Conservation (phyloP, 2,113 vertebrate genomes). For the Chaetodon trifascialis region DNA sequence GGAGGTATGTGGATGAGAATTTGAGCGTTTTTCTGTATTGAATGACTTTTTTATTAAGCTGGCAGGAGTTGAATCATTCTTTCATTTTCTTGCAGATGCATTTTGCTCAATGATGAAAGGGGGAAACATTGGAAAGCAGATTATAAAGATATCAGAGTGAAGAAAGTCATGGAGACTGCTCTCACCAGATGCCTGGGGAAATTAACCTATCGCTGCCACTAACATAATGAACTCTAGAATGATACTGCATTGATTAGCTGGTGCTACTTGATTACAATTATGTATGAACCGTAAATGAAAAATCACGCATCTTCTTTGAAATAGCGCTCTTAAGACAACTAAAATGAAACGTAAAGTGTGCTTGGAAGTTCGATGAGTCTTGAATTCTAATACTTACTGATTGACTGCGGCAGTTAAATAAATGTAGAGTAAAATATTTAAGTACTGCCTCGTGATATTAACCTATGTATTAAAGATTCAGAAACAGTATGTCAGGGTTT, state of each 20-base stretch:
- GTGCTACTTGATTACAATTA: not conserved
- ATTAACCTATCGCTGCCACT: slow-evolving; percentile 14
- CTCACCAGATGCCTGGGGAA: slow-evolving; percentile 15
- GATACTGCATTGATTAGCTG: not conserved
- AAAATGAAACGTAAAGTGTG: not conserved
- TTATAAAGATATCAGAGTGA: slow-evolving; percentile 89
- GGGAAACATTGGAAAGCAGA: slow-evolving; percentile 95
- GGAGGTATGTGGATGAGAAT: slow-evolving; percentile 87
- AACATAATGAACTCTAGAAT: slow-evolving; percentile 20
- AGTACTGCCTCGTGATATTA: not conserved
- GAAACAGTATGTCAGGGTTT: not conserved
- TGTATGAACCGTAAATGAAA: slow-evolving; percentile 1
- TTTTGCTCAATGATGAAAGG: slow-evolving; percentile 98
- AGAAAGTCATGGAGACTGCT: slow-evolving; percentile 7
- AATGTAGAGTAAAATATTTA: not conserved
- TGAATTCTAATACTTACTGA: not conserved
- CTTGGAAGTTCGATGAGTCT: not conserved
- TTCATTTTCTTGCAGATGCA: slow-evolving; percentile 86
- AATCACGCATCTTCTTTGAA: not conserved
- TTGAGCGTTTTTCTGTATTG: not conserved
- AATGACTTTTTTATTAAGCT: not conserved
- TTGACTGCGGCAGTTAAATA: not conserved
- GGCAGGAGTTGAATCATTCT: not conserved
- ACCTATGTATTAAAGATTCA: too few species aligned
- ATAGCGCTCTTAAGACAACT: not conserved